phyloP scores from a whole-genome alignment of 64 coral and sea anemone genomes.

The Pachyseris speciosa region DNA sequence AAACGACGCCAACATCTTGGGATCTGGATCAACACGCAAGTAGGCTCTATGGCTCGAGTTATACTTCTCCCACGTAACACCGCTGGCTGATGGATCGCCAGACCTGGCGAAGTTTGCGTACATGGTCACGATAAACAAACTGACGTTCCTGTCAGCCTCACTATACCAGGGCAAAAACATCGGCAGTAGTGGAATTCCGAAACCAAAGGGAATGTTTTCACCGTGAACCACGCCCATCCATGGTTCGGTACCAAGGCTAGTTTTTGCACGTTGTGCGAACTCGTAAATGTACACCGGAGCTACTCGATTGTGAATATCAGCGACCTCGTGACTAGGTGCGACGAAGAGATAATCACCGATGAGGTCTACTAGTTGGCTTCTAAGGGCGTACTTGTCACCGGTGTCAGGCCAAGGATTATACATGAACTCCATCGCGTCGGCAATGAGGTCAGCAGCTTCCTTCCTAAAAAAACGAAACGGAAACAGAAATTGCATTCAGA shows the following conservation, averaged over 20 bases:
- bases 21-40: constrained; percentile 15
- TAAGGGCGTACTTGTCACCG: not conserved
- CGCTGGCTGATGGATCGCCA: constrained; percentile 43
- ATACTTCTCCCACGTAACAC: constrained; percentile 29
- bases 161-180: constrained; percentile 23
- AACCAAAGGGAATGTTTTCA: constrained; percentile 66
- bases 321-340: constrained; percentile 54
- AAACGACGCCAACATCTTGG: constrained; percentile 34
- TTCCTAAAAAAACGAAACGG: not conserved
- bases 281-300: constrained; percentile 62
- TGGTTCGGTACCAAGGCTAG: not conserved
- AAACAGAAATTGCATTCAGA: not conserved
- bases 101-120: constrained; percentile 72
- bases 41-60: constrained; percentile 24
- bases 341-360: constrained; percentile 61
- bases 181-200: constrained; percentile 36
- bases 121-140: constrained; percentile 51
- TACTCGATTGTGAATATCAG: constrained; percentile 45
- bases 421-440: constrained; percentile 50
- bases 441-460: not conserved
- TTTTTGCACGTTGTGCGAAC: constrained; percentile 39
- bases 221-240: constrained; percentile 65
- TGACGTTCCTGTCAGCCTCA: constrained; percentile 65
- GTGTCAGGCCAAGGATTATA: constrained; percentile 78
- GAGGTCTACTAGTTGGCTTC: constrained; percentile 46